phyloP scores from a whole-genome alignment of 2,888 invertebrate species.

The Sthenelais limicola region DNA sequence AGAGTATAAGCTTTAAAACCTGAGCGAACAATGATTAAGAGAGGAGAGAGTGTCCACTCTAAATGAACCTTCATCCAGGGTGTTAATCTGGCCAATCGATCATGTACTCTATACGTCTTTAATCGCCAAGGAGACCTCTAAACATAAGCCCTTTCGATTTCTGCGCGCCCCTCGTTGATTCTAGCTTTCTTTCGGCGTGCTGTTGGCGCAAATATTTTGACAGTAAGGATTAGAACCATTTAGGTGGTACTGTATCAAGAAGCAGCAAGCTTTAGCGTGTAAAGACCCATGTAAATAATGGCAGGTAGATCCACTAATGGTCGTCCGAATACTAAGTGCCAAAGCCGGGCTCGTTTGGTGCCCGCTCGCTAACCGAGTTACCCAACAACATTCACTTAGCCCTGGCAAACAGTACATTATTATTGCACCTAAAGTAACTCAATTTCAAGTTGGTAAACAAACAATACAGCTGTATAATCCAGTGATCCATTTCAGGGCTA shows the following conservation, averaged over 20 bases:
- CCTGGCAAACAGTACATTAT: conserved; percentile 1
- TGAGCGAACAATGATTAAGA: no score
- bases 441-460: conserved; percentile 13
- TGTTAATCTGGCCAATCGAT: not conserved
- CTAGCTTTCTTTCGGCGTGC: not conserved
- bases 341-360: not conserved
- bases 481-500: not conserved
- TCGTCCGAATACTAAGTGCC: not conserved
- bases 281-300: conserved; percentile 1
- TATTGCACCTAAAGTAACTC: conserved; percentile 6
- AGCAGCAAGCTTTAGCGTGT: not conserved
- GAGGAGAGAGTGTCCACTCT: no score
- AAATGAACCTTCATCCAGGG: no score
- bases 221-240: not conserved
- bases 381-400: not conserved
- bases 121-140: conserved; percentile 1
- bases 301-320: not conserved
- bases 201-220: not conserved
- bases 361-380: not conserved
- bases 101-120: not conserved
- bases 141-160: not conserved
- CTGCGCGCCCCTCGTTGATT: not conserved
- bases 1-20: no score
- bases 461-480: not conserved
- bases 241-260: not conserved